Conservation (phyloP, 1,140 invertebrate genomes). For the Drosophila arizonae region DNA sequence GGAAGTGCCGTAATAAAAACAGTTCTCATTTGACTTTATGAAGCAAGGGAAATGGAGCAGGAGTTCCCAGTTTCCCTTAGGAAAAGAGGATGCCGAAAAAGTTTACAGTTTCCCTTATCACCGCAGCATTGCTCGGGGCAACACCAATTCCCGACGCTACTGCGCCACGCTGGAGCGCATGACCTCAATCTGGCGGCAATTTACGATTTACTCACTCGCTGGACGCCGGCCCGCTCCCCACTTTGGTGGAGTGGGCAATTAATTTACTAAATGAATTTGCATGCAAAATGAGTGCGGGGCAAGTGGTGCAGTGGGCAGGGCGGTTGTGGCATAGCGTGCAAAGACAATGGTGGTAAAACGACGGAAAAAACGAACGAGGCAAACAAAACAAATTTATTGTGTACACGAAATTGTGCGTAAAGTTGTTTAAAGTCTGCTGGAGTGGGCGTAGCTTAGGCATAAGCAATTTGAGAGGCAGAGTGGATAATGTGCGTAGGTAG, state of each 20-base stretch:
- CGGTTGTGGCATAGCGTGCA: background rate
- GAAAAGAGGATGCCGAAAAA: background rate
- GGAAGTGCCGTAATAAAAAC: too few species aligned
- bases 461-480: background rate
- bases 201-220: constrained; percentile 38
- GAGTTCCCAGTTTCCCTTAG: too few species aligned
- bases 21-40: too few species aligned
- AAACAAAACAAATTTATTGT: constrained; percentile 38
- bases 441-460: constrained; percentile 14
- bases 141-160: constrained; percentile 21
- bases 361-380: background rate
- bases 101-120: constrained; percentile 3
- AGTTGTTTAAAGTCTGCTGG: constrained; percentile 9
- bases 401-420: constrained; percentile 62
- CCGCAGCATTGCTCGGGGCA: constrained; percentile 32
- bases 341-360: constrained; percentile 18
- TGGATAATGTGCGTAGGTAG: constrained; percentile 23
- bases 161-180: constrained; percentile 69
- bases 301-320: background rate
- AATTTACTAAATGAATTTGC: constrained; percentile 81
- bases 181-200: constrained; percentile 73
- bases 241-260: constrained; percentile 70
- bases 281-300: constrained; percentile 62
- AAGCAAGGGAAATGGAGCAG: too few species aligned
- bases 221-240: constrained; percentile 5